A percentile compares a stretch with the other conserved stretches of the same genome.
These are phyloP conservation scores for Marisa cornuarietis DNA, from an alignment of 1,140 invertebrate species.

Conservation along the genomic window DNA sequence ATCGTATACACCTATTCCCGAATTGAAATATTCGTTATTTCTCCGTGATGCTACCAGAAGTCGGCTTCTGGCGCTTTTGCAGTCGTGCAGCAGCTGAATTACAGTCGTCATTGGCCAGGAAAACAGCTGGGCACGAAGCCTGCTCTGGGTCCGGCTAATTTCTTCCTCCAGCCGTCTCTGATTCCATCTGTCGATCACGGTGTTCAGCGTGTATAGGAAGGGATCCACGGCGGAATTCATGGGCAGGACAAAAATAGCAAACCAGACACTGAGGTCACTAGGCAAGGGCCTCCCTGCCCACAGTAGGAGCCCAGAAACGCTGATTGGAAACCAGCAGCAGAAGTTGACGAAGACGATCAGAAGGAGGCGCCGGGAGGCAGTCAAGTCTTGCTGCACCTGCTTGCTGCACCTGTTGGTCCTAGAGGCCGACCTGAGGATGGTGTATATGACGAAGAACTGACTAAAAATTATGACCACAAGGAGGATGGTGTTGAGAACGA, in stretches of 20 bases:
- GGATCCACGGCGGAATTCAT: slow-evolving; percentile 45
- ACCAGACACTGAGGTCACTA: slow-evolving; percentile 40
- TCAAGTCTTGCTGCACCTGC: slow-evolving; percentile 17
- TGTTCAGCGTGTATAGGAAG: slow-evolving; percentile 32
- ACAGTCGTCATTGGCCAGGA: too few species aligned
- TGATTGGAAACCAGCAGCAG: slow-evolving; percentile 29
- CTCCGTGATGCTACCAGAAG: too few species aligned
- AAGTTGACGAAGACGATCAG: slow-evolving; percentile 33
- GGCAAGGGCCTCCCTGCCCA: slow-evolving; percentile 27
- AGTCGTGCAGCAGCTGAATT: too few species aligned
- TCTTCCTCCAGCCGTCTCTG: background rate
- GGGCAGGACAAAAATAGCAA: slow-evolving; percentile 40
- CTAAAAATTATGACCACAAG: slow-evolving; percentile 35
- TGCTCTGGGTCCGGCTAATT: too few species aligned
- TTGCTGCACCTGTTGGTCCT: background rate
- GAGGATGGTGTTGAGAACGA: slow-evolving; percentile 32
- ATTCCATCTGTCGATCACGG: background rate
- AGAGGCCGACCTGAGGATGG: background rate
- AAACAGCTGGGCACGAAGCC: too few species aligned
- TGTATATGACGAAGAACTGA: slow-evolving; percentile 26
- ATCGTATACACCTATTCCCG: too few species aligned
- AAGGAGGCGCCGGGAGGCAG: slow-evolving; percentile 30
- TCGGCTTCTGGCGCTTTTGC: too few species aligned
- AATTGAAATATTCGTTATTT: too few species aligned
- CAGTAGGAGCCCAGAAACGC: slow-evolving; percentile 27